Evolutionary conservation across 2,888 invertebrate species (phyloP), one percentile per base, ranked within the genome.

Genomic region (Bembecia ichneumoniformis): DNA sequence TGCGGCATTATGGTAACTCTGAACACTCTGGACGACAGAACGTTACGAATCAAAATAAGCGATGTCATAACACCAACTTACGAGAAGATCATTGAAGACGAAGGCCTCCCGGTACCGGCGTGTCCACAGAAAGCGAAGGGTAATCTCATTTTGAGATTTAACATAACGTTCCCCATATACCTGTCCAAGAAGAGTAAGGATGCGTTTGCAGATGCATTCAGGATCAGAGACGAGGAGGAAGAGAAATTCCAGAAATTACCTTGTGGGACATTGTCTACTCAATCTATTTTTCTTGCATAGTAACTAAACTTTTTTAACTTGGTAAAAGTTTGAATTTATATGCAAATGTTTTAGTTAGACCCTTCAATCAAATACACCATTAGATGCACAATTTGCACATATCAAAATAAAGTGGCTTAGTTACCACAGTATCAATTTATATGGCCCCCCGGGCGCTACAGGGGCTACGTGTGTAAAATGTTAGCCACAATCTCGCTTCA

Each of bases 41-140:
- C 86, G 48, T 71, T 95, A 43, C 88, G 92, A 55, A 77, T 94
- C 40, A 90, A 91, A 49, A 90, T 95, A 51, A 90, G 91, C 3
- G 93, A 94, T 64, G 90, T 94, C 3, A 89, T 94, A 46, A 84
- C 87, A 17, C 92, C 93, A 0, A 89, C 88, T 1, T 94, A 91
- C 60, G 89, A 89, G 55, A 94, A 94, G 73, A 64, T 91, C 0
- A 84, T 95, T 0, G 87, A 89, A 49, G 90, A 89, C 5, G 95
- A 95, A 77, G 95, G 95, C 1, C 82, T 95, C 60, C 94, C 94
- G 0, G 70, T 91, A 50, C 86, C 90, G 2, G 89, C 90, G 50
- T 87, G 90, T 60, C 87, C 87, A 0, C 80, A 88, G 45, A 89
- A 88, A 47, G 88, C 89, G 40, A 91, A 88, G 58, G 95, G 95